These are phyloP conservation scores for Umimayanthus chanpuru DNA, from an alignment of 92 coral and sea anemone genomes.

Conservation along the genomic window DNA sequence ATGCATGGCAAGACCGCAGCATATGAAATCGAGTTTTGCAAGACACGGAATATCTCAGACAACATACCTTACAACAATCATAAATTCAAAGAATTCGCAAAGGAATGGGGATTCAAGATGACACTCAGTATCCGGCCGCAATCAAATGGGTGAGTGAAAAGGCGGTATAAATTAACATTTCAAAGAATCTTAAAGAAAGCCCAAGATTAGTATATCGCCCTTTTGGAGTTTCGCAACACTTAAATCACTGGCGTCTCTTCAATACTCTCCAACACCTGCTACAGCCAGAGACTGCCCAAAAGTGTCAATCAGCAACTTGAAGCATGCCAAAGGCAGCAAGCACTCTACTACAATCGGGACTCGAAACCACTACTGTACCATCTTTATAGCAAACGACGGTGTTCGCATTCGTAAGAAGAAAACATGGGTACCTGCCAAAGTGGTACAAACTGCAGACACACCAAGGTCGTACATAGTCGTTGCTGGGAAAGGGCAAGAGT, in stretches of 20 bases:
- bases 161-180: constrained; percentile 52
- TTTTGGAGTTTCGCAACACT: constrained; percentile 61
- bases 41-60: constrained; percentile 71
- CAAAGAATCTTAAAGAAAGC: constrained; percentile 56
- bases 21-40: constrained; percentile 64
- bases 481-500: constrained; percentile 55
- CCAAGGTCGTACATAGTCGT: constrained; percentile 58
- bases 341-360: constrained; percentile 39
- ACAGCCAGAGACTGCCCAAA: constrained; percentile 28
- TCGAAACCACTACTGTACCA: constrained; percentile 35
- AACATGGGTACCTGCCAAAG: constrained; percentile 59
- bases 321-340: constrained; percentile 37
- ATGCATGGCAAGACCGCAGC: constrained; percentile 61
- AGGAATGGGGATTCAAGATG: constrained; percentile 63
- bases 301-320: constrained; percentile 55
- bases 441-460: constrained; percentile 27
- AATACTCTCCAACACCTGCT: constrained; percentile 45
- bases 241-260: constrained; percentile 57
- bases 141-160: constrained; percentile 65
- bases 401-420: constrained; percentile 54
- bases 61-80: constrained; percentile 68
- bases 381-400: constrained; percentile 52
- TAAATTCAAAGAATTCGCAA: constrained; percentile 66
- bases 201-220: constrained; percentile 46
- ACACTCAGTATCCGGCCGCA: constrained; percentile 45